phyloP scores from a whole-genome alignment of 2,888 invertebrate genomes.

The Lomographa bimaculata region DNA sequence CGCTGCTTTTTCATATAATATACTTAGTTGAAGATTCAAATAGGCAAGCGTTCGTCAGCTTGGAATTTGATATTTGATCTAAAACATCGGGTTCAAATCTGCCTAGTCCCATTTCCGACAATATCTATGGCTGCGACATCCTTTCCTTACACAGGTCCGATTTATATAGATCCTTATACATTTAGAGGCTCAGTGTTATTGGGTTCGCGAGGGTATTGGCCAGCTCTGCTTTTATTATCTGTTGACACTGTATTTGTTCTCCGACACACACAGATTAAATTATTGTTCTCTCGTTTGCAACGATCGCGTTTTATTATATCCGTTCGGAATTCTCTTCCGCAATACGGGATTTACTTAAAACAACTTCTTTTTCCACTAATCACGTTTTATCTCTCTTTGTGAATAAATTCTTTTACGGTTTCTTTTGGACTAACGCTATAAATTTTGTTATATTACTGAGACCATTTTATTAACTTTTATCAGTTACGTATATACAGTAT shows the following conservation, averaged over 20 bases:
- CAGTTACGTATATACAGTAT: no score
- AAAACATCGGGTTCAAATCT: conserved; percentile 49
- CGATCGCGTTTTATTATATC: conserved; percentile 43
- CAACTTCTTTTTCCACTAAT: conserved; percentile 37
- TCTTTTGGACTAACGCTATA: no score
- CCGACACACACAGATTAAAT: conserved; percentile 53
- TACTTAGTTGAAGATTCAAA: conserved; percentile 12
- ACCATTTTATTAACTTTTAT: no score
- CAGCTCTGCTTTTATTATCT: conserved; percentile 61
- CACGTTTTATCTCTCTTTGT: conserved; percentile 28
- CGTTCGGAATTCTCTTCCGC: conserved; percentile 33
- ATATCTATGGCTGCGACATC: conserved; percentile 52
- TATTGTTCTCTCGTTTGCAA: conserved; percentile 52
- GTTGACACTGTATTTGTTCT: conserved; percentile 64
- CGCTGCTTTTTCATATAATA: conserved; percentile 15
- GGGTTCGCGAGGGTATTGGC: conserved; percentile 53
- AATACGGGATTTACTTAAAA: conserved; percentile 38
- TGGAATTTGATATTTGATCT: conserved; percentile 44
- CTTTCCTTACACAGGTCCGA: conserved; percentile 52
- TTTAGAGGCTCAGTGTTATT: conserved; percentile 53
- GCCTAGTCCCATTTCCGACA: conserved; percentile 48
- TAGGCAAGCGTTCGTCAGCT: conserved; percentile 9
- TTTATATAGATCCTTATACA: conserved; percentile 53
- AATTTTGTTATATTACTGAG: no score
- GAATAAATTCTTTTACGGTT: conserved; percentile 2